These are phyloP conservation scores for Fulica atra DNA, from an alignment of 2,113 vertebrate species.

Conservation along the genomic window DNA sequence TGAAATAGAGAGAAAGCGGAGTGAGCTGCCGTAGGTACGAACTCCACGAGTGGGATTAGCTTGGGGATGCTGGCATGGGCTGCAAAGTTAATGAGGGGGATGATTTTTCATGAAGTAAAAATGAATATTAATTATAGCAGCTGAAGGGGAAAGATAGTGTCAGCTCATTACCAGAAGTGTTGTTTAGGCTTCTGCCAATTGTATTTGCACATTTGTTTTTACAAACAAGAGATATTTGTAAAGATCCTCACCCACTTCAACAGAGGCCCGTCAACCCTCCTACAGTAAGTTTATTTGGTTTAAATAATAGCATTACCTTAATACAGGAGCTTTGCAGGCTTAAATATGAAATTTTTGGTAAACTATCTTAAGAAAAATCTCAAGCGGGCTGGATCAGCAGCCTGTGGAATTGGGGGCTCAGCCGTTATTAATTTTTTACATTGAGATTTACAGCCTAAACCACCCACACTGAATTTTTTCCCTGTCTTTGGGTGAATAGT, in stretches of 20 bases:
- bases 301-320: not conserved
- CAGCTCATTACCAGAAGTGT: not conserved
- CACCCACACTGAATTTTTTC: not conserved
- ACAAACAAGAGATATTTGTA: not conserved
- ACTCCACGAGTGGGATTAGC: accelerated
- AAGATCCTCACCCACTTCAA: not conserved
- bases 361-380: not conserved
- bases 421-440: not conserved
- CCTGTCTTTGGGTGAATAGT: not conserved
- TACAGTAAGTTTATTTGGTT: not conserved
- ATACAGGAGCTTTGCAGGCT: not conserved
- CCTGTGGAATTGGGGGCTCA: not conserved
- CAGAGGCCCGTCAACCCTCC: not conserved
- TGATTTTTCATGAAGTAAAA: not conserved
- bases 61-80: not conserved
- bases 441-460: not conserved
- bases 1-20: accelerated
- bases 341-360: not conserved
- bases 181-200: not conserved
- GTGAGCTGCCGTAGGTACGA: no score
- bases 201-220: not conserved
- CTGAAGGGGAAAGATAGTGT: not conserved
- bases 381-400: not conserved
- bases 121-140: not conserved
- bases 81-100: not conserved